Conservation (phyloP, 2,113 vertebrate species). For the Solea senegalensis region DNA sequence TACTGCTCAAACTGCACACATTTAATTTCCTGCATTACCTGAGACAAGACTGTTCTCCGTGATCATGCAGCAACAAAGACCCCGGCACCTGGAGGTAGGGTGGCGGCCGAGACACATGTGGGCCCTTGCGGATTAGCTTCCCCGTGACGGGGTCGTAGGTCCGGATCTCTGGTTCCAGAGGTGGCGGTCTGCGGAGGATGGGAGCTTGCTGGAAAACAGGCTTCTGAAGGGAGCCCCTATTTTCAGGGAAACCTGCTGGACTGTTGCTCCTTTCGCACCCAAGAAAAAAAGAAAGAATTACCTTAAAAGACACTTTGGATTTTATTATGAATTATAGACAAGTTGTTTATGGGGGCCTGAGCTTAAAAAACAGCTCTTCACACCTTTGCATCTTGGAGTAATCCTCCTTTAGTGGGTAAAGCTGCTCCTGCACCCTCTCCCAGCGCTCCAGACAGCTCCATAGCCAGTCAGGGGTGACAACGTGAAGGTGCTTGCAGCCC, state of each 20-base stretch:
- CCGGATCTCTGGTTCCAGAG: constrained; percentile 80
- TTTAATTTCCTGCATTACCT: constrained; percentile 80
- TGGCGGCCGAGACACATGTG: constrained; percentile 69
- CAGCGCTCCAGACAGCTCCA: constrained; percentile 98
- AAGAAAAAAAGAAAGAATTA: neutral
- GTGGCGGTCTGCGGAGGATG: constrained; percentile 81
- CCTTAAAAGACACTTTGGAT: neutral
- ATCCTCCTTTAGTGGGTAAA: constrained; percentile 93
- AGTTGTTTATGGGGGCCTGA: neutral
- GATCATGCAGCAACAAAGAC: constrained; percentile 78
- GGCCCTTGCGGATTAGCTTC: constrained; percentile 89
- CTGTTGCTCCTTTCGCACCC: constrained; percentile 85
- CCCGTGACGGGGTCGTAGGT: constrained; percentile 93
- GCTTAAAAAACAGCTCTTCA: neutral
- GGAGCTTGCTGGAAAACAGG: constrained; percentile 85
- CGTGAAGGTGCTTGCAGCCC: constrained; percentile 87
- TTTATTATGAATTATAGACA: too few relatives aligned
- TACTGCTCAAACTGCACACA: neutral
- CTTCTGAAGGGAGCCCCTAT: constrained; percentile 78
- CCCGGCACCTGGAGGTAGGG: constrained; percentile 81
- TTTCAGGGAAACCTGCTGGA: constrained; percentile 85
- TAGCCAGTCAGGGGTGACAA: constrained; percentile 97
- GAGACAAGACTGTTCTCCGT: constrained; percentile 86
- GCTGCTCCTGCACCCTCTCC: constrained; percentile 94
- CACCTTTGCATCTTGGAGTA: constrained; percentile 86